Evolutionary conservation across 2,797 vertebrate species (phyloP), one percentile per base, ranked within the genome.

Genomic region (Salmo trutta): DNA sequence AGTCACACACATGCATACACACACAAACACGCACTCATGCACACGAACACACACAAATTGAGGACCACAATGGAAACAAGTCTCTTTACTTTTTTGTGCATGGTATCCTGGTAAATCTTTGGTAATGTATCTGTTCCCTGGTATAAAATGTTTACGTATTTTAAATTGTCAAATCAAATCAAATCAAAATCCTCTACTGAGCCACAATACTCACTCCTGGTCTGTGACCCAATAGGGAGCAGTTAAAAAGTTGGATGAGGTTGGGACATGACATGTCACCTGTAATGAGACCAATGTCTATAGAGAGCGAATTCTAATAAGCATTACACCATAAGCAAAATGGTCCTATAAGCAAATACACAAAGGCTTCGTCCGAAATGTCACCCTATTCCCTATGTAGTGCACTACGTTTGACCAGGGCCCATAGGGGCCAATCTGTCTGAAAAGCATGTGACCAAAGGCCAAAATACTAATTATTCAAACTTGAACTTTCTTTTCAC

Each of bases 401-500:
- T 19, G 15, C 19, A 62, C 56, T 62, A 62, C 56, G 21, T 21
- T 62, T 62, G 14, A 62, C 56, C 56, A 62, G 2, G 15, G 7
- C 56, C 5, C 21, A 62, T 8, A 59, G 17, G 27, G 15, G 27
- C 64, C 24, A 27, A 15, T 27, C 62, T 5, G 64, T 66, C 27
- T 66, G 27, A 31, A 66, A 15, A 16, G 64, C 15, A 21, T 15
- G 15, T 66, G 27, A 31, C 14, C 64, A 6, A 66, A 31, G 27
- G 54, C 71, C 31, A 54, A 73, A 5, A 69, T 33, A 79, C 70
- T 69, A 4, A 66, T 41, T 47, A 36, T 52, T 73, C 36, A 47
- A 59, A 71, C 15, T 64, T 66, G 64, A 27, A n/a, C 56, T 4
- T 59, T 21, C 64, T 10, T 66, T 66, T 66, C 27, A 14, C 7